A percentile compares a stretch with the other conserved stretches of the same genome.
Evolutionary conservation across 2,888 invertebrate genomes (phyloP).

Genomic region (Clunio marinus): DNA sequence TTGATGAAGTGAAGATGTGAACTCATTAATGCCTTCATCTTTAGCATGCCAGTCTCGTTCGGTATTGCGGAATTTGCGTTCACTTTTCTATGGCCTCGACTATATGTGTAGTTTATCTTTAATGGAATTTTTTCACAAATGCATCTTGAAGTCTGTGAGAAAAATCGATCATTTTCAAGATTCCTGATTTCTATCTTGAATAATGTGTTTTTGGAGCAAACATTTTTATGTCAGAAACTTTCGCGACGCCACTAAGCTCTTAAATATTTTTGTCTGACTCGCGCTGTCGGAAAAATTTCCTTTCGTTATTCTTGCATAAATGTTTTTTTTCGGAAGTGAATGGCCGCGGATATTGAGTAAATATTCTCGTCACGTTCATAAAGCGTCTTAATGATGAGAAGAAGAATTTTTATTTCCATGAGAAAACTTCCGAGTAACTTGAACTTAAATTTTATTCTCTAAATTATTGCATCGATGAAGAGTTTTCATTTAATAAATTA

Average conservation of each 20-base stretch:
- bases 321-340: neutral
- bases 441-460: too few relatives aligned
- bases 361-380: conserved; percentile 16
- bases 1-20: neutral
- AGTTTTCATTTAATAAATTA: too few relatives aligned
- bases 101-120: neutral
- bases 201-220: neutral
- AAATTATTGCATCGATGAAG: too few relatives aligned
- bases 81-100: conserved; percentile 20
- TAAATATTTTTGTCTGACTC: neutral
- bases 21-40: conserved; percentile 15
- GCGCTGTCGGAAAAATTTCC: neutral
- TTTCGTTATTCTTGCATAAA: conserved; percentile 15
- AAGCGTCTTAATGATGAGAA: conserved; percentile 29
- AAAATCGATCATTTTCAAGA: conserved; percentile 34
- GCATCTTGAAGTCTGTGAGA: neutral
- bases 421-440: too few relatives aligned
- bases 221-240: neutral
- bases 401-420: too few relatives aligned
- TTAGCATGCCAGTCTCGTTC: conserved; percentile 36
- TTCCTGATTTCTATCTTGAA: too few relatives aligned
- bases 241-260: neutral
- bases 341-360: neutral
- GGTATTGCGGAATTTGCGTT: conserved; percentile 21
- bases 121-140: neutral